Evolutionary conservation across 2,888 invertebrate species (phyloP).

Genomic region (Drosophila lacicola): DNA sequence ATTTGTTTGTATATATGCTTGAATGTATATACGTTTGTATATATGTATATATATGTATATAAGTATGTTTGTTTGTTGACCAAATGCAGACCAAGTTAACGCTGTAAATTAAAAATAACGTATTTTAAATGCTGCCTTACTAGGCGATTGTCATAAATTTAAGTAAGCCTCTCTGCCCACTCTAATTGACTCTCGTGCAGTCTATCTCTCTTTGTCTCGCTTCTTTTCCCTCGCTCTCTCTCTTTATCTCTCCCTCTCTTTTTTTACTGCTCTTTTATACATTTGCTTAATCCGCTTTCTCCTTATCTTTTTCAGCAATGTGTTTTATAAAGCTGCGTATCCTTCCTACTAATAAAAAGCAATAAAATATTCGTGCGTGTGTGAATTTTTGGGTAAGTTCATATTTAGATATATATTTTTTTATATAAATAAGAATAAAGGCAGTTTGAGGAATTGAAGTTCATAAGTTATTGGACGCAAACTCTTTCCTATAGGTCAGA

Average conservation of each 20-base stretch:
- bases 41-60: too few relatives aligned
- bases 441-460: not conserved
- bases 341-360: not conserved
- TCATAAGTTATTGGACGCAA: not conserved
- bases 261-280: not conserved
- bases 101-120: too few relatives aligned
- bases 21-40: too few relatives aligned
- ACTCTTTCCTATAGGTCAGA: not conserved
- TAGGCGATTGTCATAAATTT: not conserved
- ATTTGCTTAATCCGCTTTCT: not conserved
- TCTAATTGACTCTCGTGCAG: not conserved
- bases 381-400: slow-evolving; percentile 1
- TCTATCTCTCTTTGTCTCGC: not conserved
- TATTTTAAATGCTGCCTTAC: not conserved
- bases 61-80: too few relatives aligned
- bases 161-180: not conserved
- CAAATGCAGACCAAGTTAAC: too few relatives aligned
- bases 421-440: not conserved
- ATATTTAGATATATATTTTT: not conserved
- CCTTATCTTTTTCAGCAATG: not conserved
- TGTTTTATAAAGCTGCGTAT: not conserved
- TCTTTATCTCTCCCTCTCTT: not conserved
- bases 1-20: too few relatives aligned
- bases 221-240: not conserved
- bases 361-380: not conserved